Evolutionary conservation across 1,140 invertebrate genomes (phyloP).

Genomic region (Drosophila guanche): DNA sequence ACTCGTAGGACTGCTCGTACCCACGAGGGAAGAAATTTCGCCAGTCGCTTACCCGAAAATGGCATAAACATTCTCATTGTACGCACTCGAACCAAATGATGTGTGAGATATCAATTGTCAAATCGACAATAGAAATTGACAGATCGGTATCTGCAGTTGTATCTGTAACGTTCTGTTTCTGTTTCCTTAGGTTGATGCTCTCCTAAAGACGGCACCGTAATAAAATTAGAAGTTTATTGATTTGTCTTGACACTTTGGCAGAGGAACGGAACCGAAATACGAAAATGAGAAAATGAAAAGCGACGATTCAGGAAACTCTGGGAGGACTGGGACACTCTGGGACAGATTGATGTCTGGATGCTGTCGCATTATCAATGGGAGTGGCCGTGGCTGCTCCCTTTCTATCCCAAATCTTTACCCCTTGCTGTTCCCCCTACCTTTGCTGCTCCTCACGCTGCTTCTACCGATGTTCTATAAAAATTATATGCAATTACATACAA

Average conservation of each 20-base stretch:
- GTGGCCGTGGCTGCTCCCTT: slow-evolving; percentile 34
- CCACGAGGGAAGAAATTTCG: slow-evolving; percentile 25
- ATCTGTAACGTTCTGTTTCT: slow-evolving; percentile 39
- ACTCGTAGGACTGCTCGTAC: slow-evolving; percentile 10
- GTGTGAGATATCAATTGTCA: slow-evolving; percentile 83
- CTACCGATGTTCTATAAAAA: slow-evolving; percentile 69
- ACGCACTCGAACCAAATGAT: slow-evolving; percentile 82
- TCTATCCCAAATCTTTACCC: slow-evolving; percentile 45
- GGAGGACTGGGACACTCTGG: background rate
- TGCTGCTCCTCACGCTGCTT: slow-evolving; percentile 7
- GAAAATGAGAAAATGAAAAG: slow-evolving; percentile 27
- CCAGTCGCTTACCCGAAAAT: slow-evolving; percentile 42
- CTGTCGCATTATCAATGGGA: slow-evolving; percentile 72
- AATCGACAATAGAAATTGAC: slow-evolving; percentile 79
- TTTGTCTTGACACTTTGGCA: slow-evolving; percentile 80
- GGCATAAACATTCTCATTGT: slow-evolving; percentile 82
- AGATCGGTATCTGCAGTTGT: slow-evolving; percentile 72
- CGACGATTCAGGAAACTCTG: slow-evolving; percentile 6
- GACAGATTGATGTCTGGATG: slow-evolving; percentile 56
- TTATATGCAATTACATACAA: slow-evolving; percentile 74
- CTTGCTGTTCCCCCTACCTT: slow-evolving; percentile 58
- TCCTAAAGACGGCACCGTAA: slow-evolving; percentile 47
- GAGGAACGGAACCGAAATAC: slow-evolving; percentile 12
- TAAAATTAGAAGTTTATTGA: slow-evolving; percentile 83
- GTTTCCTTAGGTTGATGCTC: slow-evolving; percentile 1